Conservation (phyloP, 2,888 invertebrate genomes). For the Heteromyza rotundicornis region DNA sequence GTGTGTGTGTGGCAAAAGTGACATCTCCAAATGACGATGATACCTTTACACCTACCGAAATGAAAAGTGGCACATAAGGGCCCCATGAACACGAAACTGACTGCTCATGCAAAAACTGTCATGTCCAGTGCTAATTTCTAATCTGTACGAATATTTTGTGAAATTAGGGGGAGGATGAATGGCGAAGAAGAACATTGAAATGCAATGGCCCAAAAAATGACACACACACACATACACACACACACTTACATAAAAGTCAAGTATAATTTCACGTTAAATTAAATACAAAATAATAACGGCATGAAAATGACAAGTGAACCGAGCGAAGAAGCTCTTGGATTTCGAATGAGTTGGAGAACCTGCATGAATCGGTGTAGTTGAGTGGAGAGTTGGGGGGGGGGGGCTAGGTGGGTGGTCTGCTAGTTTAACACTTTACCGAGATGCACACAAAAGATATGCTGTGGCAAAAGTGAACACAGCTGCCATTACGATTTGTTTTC, state of each 20-base stretch:
- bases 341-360: neutral
- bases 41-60: slow-evolving; percentile 47
- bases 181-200: neutral
- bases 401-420: neutral
- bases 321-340: neutral
- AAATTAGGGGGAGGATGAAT: neutral
- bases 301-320: slow-evolving; percentile 7
- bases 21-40: slow-evolving; percentile 39
- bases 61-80: slow-evolving; percentile 20
- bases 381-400: slow-evolving; percentile 13
- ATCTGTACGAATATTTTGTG: slow-evolving; percentile 19
- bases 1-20: slow-evolving; percentile 20
- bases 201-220: no score
- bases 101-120: slow-evolving; percentile 55
- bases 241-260: slow-evolving; percentile 5
- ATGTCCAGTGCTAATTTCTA: slow-evolving; percentile 52
- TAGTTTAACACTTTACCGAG: neutral
- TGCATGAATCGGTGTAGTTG: slow-evolving; percentile 13
- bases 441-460: neutral
- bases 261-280: slow-evolving; percentile 22
- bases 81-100: slow-evolving; percentile 27
- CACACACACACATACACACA: neutral
- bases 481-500: neutral
- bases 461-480: neutral
- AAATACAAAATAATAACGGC: slow-evolving; percentile 23